Evolutionary conservation across 1,140 invertebrate genomes (phyloP).

Genomic region (Tetramorium simillimum): DNA sequence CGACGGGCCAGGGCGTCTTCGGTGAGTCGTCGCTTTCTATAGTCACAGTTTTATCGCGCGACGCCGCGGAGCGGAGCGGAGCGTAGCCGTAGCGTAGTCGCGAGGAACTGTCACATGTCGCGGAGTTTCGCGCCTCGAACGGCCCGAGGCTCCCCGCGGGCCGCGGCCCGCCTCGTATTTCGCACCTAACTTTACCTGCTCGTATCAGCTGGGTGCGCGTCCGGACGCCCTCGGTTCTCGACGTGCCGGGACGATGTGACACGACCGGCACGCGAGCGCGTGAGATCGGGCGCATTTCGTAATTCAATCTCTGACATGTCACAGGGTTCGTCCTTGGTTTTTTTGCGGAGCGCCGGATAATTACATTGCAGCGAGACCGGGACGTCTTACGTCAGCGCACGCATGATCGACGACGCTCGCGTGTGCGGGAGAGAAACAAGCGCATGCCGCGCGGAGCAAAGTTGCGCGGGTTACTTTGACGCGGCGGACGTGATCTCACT

Average conservation of each 20-base stretch:
- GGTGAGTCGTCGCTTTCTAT: constrained; percentile 14
- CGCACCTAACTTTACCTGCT: constrained; percentile 31
- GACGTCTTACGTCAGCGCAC: neutral
- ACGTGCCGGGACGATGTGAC: neutral
- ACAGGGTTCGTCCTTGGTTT: neutral
- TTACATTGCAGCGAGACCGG: neutral
- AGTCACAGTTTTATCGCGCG: neutral
- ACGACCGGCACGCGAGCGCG: too few relatives aligned
- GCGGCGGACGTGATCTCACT: neutral
- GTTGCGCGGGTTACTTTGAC: neutral
- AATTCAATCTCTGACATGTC: neutral
- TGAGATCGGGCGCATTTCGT: neutral
- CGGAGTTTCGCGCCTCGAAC: neutral
- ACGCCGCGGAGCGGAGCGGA: too few relatives aligned
- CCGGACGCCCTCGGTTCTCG: neutral
- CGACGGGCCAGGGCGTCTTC: neutral
- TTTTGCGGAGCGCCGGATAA: neutral
- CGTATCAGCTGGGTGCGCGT: neutral
- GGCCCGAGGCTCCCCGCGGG: too few relatives aligned
- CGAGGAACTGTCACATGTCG: neutral
- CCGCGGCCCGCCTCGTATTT: neutral
- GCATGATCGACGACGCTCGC: neutral
- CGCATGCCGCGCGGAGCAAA: neutral
- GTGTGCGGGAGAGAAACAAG: neutral
- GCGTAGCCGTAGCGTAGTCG: neutral